Conservation (phyloP, 2,113 vertebrate species). For the Naja naja region DNA sequence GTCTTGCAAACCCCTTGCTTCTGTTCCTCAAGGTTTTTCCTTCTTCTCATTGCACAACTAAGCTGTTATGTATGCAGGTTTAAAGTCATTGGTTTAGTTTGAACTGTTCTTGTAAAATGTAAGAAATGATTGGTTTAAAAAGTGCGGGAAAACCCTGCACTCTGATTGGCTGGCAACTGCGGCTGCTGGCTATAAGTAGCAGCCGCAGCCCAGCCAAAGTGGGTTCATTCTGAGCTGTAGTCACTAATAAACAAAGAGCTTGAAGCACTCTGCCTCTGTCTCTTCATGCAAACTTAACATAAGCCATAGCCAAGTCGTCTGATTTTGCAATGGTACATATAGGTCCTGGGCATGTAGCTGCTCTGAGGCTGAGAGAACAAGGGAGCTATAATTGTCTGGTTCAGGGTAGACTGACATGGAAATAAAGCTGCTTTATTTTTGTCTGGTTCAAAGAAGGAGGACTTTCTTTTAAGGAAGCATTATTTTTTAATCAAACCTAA, state of each 20-base stretch:
- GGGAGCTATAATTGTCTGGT: not conserved
- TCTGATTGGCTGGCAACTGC: no score
- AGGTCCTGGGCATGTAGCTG: not conserved
- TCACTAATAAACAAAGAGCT: no score
- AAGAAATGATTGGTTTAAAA: no score
- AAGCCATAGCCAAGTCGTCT: not conserved
- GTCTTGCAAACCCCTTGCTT: not conserved
- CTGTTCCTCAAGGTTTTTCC: not conserved
- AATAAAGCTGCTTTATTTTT: not conserved
- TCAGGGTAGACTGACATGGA: not conserved
- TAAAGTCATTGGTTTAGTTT: no score
- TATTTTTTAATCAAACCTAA: not conserved
- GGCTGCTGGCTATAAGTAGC: no score
- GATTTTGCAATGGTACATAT: not conserved
- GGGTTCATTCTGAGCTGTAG: no score
- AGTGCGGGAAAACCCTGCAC: no score
- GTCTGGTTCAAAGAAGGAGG: not conserved
- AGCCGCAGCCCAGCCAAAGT: no score
- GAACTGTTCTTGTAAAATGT: no score
- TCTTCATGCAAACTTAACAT: no score
- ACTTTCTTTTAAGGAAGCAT: not conserved
- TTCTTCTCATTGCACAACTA: not conserved
- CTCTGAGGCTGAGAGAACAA: not conserved
- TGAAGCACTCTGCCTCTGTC: no score
- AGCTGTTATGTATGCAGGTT: no score